phyloP scores from a whole-genome alignment of 2,797 vertebrate species.

The Siniperca undulata region DNA sequence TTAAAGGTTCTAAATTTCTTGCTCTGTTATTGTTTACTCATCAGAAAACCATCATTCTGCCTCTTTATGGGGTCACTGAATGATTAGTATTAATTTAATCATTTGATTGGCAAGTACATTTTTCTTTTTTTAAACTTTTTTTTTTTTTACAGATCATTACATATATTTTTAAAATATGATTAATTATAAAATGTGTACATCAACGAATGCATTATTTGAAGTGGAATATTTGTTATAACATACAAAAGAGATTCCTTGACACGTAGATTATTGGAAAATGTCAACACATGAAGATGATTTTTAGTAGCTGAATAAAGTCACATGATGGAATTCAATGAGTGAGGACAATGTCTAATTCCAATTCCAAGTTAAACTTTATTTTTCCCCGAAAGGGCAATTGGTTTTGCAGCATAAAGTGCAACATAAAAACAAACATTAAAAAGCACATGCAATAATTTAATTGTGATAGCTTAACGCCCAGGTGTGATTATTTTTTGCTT shows the following conservation, averaged over 20 bases:
- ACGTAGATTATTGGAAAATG: conserved; percentile 61
- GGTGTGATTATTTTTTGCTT: not conserved
- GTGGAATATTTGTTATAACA: conserved; percentile 55
- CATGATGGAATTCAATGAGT: conserved; percentile 54
- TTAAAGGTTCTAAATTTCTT: conserved; percentile 33
- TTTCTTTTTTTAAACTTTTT: conserved; percentile 25
- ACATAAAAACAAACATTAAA: no score
- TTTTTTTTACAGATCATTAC: conserved; percentile 55
- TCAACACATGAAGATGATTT: conserved; percentile 69
- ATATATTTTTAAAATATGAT: conserved; percentile 59
- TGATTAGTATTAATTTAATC: conserved; percentile 56
- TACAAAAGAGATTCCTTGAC: conserved; percentile 55
- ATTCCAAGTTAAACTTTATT: no score
- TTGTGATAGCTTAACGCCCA: not conserved
- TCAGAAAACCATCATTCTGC: conserved; percentile 44
- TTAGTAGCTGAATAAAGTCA: conserved; percentile 79
- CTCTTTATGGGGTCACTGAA: conserved; percentile 31
- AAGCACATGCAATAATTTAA: no score
- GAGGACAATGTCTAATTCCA: conserved; percentile 11
- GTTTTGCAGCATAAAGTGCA: no score
- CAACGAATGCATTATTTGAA: conserved; percentile 53
- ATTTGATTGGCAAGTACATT: conserved; percentile 50
- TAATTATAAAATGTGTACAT: conserved; percentile 59
- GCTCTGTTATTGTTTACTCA: conserved; percentile 47
- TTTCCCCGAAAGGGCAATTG: no score